Percentiles rank a stretch among this genome's conserved stretches.
Conservation (phyloP, 2,113 vertebrate genomes). For the Arvicanthis niloticus region DNA sequence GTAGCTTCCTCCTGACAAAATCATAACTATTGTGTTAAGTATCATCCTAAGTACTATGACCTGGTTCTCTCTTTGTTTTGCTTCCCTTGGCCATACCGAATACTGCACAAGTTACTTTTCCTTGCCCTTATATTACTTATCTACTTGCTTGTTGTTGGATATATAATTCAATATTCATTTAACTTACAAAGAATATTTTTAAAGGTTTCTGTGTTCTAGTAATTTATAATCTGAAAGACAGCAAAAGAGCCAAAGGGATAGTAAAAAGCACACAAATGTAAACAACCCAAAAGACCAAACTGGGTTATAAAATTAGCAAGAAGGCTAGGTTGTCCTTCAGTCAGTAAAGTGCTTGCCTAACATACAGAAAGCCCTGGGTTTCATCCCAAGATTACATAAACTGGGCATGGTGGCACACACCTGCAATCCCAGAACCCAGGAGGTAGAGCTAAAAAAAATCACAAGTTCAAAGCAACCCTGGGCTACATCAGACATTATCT, state of each 20-base stretch:
- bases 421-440: neutral
- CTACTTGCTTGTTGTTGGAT: neutral
- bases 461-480: neutral
- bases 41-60: neutral
- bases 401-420: neutral
- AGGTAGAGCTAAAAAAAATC: neutral
- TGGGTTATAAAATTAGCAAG: neutral
- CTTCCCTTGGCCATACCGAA: constrained; percentile 13
- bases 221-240: constrained; percentile 43
- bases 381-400: neutral
- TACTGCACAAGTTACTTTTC: neutral
- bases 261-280: constrained; percentile 6
- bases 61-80: constrained; percentile 7
- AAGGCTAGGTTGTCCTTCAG: too few relatives aligned
- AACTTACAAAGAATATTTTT: constrained; percentile 18
- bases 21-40: neutral
- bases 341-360: neutral
- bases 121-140: neutral
- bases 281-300: neutral
- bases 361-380: neutral
- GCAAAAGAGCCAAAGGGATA: neutral
- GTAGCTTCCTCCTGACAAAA: constrained; percentile 15
- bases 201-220: neutral
- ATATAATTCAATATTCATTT: constrained; percentile 13
- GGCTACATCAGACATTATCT: neutral